Evolutionary conservation across 2,888 invertebrate genomes (phyloP), one percentile per base, ranked within the genome.

Genomic region (Mimas tiliae): DNA sequence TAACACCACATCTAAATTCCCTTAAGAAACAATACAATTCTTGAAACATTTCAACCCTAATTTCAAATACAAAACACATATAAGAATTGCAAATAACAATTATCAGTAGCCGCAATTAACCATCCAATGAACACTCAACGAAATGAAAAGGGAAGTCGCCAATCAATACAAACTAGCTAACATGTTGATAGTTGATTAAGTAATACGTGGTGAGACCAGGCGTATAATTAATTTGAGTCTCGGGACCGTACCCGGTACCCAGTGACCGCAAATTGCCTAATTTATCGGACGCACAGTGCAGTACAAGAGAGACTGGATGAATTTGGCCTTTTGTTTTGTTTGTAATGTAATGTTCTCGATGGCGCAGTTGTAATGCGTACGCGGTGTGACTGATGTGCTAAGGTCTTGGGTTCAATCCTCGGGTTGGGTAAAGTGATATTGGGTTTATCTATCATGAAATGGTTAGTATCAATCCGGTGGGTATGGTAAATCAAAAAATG

Each of bases 151-250:
- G 74, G 64, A 74, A 79, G 52, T 47, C 33, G 6, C 63, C 62
- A 80, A 82, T 80, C 82, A 80, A 79, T 73, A 72, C 70, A 65
- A 73, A 27, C 73, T 78, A 78, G 79, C 79, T 78, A 80, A 75
- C 79, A 81, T 80, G 75, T 75, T 77, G 80, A 83, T 82, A 80
- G 81, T 80, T 83, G 85, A 86, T 85, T 83, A 86, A 83, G 81
- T 82, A 81, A 79, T 77, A 78, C 76, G 72, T 72, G 77, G 74
- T 68, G 74, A 77, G 71, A 74, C 72, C 74, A 80, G 81, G 83
- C 78, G 77, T 81, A 80, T 85, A 89, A 88, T 89, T 88, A 88
- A 88, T 89, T 86, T 83, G 80, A 74, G 73, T 71, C 67, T 66
- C 75, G 75, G 79, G 79, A 75, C 77, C 71, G 67, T 69, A 72